Base-by-base conservation (phyloP, 2,113 vertebrate species). In the Drymodes brunneopygia region DNA sequence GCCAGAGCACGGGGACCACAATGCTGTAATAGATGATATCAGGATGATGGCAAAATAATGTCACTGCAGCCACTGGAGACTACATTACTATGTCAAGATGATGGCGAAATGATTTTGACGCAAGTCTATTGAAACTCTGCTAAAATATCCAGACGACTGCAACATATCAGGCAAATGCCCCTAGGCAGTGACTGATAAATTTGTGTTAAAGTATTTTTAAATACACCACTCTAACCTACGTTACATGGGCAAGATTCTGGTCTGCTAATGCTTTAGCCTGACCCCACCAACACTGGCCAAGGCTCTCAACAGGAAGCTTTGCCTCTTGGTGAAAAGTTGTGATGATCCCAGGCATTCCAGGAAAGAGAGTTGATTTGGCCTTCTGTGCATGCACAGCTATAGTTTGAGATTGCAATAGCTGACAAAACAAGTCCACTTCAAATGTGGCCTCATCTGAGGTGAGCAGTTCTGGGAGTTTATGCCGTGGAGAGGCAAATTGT, bases 11-110 rank as follows among this genome's bases (percentile, higher is more conserved):
- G 42, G 95, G 84, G 92, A 96, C 95, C 94, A 92, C 88, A 87
- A 88, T 66, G 70, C 91, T 94, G 86, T 96, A 94, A 92, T 14
- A 93, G 88, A 95, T 92, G 83, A 95, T 94, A 97, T 72, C 78
- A 92, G 75, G 66, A 94, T 95, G 96, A 97, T 97, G 95, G 95
- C 96, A 97, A 97, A 97, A 97, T 96, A 96, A 96, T 97, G 96
- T 95, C 96, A 96, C 92, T 94, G 73, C 91, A 96, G 58, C 58
- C 96, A 94, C 92, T 51, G 84, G 96, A 95, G 96, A 97, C 95
- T 94, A 80, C 74, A 96, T 96, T 97, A 97, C 86, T 82, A 73
- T 97, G 96, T 96, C 96, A 96, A 95, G 94, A 96, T 97, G 94
- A 97, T 94, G 89, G 88, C 66, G 96, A 92, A 94, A 95, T 94